Base-by-base conservation (phyloP, 2,888 invertebrate genomes). In the Panzeria rudis region DNA sequence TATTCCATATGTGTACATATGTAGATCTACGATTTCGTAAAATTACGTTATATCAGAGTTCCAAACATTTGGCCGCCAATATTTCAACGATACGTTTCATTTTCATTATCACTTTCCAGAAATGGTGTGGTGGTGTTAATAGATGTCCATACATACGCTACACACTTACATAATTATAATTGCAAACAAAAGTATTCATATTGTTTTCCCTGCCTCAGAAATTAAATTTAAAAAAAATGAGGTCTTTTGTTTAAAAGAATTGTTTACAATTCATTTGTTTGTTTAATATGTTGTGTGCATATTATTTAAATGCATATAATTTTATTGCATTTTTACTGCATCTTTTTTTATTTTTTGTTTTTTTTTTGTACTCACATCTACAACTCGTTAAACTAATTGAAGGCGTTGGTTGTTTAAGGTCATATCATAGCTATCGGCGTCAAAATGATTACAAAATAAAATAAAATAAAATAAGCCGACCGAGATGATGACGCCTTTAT, bases 371-470 rank as follows among this genome's bases (percentile, higher is more conserved):
- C 25, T 54, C 15, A 35, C 68, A 64, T 69, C n/a, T 20, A 52
- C 54, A 54, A 35, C 29, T 83, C 61, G 56, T 62, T 68, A 32
- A 38, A 56, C 56, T 69, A 79, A 80, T 79, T 84, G 84, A 84
- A 75, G 84, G 83, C 83, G 83, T 82, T 79, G 69, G 38, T 75
- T 78, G 68, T 75, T 84, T 79, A 76, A 76, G 79, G 79, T 79
- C 75, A 84, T n/a, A n/a, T 75, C 64, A 29, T 54, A n/a, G 38
- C 54, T 25, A 50, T 23, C 56, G 17, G 44, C 56, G 35, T 50
- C 35, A 68, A 62, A 25, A 62, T 52, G 17, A 20, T 41, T 32
- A 11, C 29, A 4, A n/a, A n/a, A n/a, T n/a, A n/a, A n/a, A n/a
- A 59, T 17, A 59, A 68, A 35, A 17, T 23, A 50, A 29, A 62